These are phyloP conservation scores for Echinometra lucunter DNA, from an alignment of 53 echinoderm and acorn worm species.

Conservation along the genomic window DNA sequence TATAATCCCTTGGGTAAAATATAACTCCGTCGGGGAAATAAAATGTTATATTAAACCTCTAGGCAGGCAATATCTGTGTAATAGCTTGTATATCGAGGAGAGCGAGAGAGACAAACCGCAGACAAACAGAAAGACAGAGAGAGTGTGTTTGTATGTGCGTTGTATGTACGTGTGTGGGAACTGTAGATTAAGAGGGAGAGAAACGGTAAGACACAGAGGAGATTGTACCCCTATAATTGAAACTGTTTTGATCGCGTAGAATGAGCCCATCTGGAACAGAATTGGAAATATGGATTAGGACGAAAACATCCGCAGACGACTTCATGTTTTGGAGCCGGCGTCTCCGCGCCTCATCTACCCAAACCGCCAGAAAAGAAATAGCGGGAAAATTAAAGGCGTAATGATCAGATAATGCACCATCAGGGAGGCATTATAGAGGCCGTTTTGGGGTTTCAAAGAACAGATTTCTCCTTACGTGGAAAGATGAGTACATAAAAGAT, in stretches of 20 bases:
- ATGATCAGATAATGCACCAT: slow-evolving; percentile 30
- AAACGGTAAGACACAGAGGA: too few species aligned
- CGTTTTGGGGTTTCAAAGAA: slow-evolving; percentile 27
- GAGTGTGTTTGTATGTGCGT: too few species aligned
- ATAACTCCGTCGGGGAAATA: too few species aligned
- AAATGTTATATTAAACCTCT: too few species aligned
- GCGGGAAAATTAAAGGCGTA: slow-evolving; percentile 44
- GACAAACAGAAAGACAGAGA: too few species aligned
- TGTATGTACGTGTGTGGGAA: too few species aligned
- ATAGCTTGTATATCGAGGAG: too few species aligned
- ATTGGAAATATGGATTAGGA: slow-evolving; percentile 9
- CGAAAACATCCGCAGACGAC: slow-evolving; percentile 34
- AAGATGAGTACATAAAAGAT: neutral
- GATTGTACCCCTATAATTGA: slow-evolving; percentile 8
- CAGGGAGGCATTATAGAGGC: slow-evolving; percentile 21
- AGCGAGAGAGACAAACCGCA: too few species aligned
- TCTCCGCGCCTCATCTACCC: neutral
- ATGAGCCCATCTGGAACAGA: slow-evolving; percentile 6
- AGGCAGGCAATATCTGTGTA: too few species aligned
- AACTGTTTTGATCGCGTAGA: slow-evolving; percentile 29
- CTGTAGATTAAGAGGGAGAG: too few species aligned
- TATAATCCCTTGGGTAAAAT: too few species aligned
- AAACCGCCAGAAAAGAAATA: neutral
- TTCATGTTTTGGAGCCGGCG: slow-evolving; percentile 14
- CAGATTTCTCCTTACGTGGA: neutral